A percentile compares a stretch with the other conserved stretches of the same genome.
Conservation (phyloP, 1,140 invertebrate genomes). For the Ericerus pela region DNA sequence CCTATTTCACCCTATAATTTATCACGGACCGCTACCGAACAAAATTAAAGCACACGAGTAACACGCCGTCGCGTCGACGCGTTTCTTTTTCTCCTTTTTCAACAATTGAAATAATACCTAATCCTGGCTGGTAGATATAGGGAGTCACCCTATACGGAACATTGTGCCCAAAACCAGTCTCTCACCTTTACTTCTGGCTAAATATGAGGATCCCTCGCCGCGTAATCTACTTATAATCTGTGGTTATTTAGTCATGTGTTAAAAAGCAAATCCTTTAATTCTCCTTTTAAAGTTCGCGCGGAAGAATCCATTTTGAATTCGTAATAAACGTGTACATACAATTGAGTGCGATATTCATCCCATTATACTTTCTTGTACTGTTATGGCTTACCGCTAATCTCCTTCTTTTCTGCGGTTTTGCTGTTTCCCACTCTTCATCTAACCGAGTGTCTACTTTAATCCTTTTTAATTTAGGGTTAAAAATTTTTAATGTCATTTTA, state of each 20-base stretch:
- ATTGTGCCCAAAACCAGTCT: conserved; percentile 1
- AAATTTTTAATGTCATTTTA: no score
- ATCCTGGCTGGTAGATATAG: not conserved
- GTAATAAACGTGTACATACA: conserved; percentile 7
- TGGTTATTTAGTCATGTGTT: conserved; percentile 12
- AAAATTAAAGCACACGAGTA: conserved; percentile 1
- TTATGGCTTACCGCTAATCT: conserved; percentile 10
- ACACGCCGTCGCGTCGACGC: not conserved
- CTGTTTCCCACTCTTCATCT: no score
- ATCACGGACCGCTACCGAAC: no score
- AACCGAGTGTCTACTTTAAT: no score
- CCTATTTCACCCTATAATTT: no score
- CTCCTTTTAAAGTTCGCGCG: not conserved
- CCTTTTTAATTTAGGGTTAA: no score
- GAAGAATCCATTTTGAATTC: conserved; percentile 7
- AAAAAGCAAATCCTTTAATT: conserved; percentile 10
- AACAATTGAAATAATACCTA: not conserved
- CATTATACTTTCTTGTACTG: conserved; percentile 8
- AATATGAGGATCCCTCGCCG: not conserved
- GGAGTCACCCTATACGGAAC: not conserved
- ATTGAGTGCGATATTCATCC: conserved; percentile 1
- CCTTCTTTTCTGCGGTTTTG: no score
- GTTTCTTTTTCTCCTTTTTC: not conserved
- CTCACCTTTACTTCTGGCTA: not conserved
- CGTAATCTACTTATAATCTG: conserved; percentile 6